Evolutionary conservation across 2,888 invertebrate genomes (phyloP).

Genomic region (Uropetala carovei): DNA sequence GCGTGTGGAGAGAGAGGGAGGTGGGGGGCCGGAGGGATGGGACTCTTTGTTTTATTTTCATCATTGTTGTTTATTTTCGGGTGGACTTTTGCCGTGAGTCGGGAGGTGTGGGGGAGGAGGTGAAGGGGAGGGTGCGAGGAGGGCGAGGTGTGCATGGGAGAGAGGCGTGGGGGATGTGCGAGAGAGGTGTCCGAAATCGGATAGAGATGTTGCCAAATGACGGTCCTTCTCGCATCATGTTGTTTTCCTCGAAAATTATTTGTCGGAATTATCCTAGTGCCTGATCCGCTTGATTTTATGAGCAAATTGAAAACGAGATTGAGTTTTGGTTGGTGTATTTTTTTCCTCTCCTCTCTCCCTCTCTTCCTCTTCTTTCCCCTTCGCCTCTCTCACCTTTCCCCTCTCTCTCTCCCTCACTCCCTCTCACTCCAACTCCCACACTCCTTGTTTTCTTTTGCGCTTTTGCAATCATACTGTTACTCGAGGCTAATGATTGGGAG

Average conservation of each 20-base stretch:
- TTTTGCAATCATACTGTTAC: constrained; percentile 64
- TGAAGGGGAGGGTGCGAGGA: background rate
- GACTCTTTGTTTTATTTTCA: constrained; percentile 12
- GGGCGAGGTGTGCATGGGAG: background rate
- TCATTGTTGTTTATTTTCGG: constrained; percentile 46
- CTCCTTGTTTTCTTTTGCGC: constrained; percentile 49
- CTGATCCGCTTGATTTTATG: constrained; percentile 64
- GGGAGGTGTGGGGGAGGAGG: background rate
- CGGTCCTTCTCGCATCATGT: constrained; percentile 28
- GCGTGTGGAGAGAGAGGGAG: background rate
- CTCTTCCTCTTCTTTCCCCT: background rate
- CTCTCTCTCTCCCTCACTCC: background rate
- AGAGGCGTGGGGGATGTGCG: background rate
- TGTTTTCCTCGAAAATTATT: constrained; percentile 59
- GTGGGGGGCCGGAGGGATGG: background rate
- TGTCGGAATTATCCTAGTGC: constrained; percentile 58
- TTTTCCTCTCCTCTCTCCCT: background rate
- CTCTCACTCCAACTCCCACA: background rate
- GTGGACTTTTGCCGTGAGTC: constrained; percentile 10
- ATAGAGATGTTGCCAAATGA: constrained; percentile 58
- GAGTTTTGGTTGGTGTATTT: constrained; percentile 44
- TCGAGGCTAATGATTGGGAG: constrained; percentile 53
- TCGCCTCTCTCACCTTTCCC: background rate
- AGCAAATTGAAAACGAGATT: constrained; percentile 64
- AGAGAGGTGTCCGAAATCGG: constrained; percentile 50